Conservation (phyloP, 2,797 vertebrate species). For the Oceanodroma leucorhoa region DNA sequence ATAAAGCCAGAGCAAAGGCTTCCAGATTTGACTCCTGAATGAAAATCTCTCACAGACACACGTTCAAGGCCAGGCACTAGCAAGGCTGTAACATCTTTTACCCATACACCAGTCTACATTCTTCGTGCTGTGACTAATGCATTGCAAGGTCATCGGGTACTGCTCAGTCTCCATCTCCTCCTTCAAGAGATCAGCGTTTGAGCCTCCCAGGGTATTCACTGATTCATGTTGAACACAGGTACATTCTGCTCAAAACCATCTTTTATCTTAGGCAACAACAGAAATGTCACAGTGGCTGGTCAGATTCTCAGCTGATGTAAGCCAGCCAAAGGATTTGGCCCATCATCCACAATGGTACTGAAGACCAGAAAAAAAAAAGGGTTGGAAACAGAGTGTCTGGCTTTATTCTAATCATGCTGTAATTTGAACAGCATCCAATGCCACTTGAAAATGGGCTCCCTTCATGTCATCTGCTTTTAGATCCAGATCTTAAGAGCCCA, state of each 20-base stretch:
- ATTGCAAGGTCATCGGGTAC: neutral
- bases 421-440: neutral
- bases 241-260: neutral
- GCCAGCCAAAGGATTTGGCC: neutral
- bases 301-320: neutral
- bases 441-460: neutral
- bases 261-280: neutral
- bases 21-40: neutral
- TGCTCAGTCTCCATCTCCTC: neutral
- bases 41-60: neutral
- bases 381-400: neutral
- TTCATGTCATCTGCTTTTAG: neutral
- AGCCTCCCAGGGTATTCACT: neutral
- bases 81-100: neutral
- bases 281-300: accelerated
- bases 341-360: neutral
- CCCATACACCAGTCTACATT: neutral
- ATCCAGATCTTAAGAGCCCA: neutral
- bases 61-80: neutral
- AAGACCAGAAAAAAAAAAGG: neutral
- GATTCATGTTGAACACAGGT: neutral
- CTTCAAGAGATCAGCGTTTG: neutral
- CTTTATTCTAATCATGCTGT: neutral
- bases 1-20: neutral
- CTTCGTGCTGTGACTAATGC: neutral